A percentile compares a stretch with the other conserved stretches of the same genome.
Conservation (phyloP, 53 echinoderm and acorn worm species). For the Echinarachnius parma region DNA sequence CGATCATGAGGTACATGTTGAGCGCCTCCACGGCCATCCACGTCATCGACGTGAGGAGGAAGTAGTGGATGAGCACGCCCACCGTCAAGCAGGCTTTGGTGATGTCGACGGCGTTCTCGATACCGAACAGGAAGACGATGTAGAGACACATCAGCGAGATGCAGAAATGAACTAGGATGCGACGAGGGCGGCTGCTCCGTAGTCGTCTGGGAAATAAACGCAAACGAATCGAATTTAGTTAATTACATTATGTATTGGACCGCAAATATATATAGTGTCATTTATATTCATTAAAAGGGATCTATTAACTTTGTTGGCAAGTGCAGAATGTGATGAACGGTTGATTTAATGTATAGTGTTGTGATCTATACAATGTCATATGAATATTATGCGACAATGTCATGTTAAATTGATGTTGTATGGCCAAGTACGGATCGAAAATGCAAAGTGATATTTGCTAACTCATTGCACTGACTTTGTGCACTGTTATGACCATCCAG, state of each 20-base stretch:
- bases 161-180: conserved; percentile 83
- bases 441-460: too few species aligned
- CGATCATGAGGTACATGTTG: conserved; percentile 74
- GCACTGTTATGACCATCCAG: too few species aligned
- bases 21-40: conserved; percentile 93
- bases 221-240: background rate
- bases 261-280: too few species aligned
- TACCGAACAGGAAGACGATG: conserved; percentile 70
- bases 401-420: too few species aligned
- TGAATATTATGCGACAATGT: too few species aligned
- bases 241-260: background rate
- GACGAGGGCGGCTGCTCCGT: conserved; percentile 66
- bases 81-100: conserved; percentile 59
- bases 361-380: too few species aligned
- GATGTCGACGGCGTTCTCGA: conserved; percentile 56
- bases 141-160: conserved; percentile 67
- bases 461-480: too few species aligned
- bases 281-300: too few species aligned
- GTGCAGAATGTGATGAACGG: too few species aligned
- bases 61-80: conserved; percentile 79
- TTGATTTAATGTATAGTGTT: too few species aligned
- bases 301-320: too few species aligned
- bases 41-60: conserved; percentile 66
- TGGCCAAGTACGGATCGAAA: too few species aligned
- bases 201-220: conserved; percentile 51